These are phyloP conservation scores for Physella acuta DNA, from an alignment of 1,140 invertebrate species.

Conservation along the genomic window DNA sequence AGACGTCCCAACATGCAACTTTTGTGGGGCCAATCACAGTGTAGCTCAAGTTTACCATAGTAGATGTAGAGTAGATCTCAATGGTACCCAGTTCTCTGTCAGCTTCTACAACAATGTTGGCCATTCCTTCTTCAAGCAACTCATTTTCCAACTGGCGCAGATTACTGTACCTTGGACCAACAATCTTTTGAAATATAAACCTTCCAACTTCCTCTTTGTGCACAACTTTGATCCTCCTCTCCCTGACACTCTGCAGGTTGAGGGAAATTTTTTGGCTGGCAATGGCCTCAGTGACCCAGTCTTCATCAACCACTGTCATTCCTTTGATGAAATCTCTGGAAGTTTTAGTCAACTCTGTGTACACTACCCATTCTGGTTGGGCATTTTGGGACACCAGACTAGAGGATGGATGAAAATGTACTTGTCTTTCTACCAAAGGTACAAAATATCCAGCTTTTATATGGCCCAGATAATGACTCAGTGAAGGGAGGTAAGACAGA, in stretches of 20 bases:
- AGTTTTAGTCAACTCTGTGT: slow-evolving; percentile 39
- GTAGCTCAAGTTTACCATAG: not conserved
- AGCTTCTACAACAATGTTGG: slow-evolving; percentile 38
- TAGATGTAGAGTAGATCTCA: slow-evolving; percentile 28
- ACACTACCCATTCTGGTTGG: slow-evolving; percentile 46
- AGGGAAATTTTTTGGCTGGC: slow-evolving; percentile 25
- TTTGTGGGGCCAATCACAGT: not conserved
- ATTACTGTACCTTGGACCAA: slow-evolving; percentile 38
- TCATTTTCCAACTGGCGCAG: slow-evolving; percentile 32
- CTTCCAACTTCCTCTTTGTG: slow-evolving; percentile 34
- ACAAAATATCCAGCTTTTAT: slow-evolving; percentile 43
- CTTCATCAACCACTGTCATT: slow-evolving; percentile 40
- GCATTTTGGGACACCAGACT: slow-evolving; percentile 29
- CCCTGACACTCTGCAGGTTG: slow-evolving; percentile 30
- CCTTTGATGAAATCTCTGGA: slow-evolving; percentile 47
- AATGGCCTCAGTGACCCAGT: slow-evolving; percentile 32
- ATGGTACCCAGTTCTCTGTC: slow-evolving; percentile 35
- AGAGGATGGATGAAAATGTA: slow-evolving; percentile 50
- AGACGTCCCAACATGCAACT: not conserved
- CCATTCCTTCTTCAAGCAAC: slow-evolving; percentile 19
- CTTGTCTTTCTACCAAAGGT: slow-evolving; percentile 29
- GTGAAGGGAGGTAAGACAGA: slow-evolving; percentile 24
- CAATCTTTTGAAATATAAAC: slow-evolving; percentile 34
- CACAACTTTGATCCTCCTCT: slow-evolving; percentile 26
- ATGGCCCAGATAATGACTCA: slow-evolving; percentile 45